Base-by-base conservation (phyloP, 2,113 vertebrate genomes). In the Reinhardtius hippoglossoides region DNA sequence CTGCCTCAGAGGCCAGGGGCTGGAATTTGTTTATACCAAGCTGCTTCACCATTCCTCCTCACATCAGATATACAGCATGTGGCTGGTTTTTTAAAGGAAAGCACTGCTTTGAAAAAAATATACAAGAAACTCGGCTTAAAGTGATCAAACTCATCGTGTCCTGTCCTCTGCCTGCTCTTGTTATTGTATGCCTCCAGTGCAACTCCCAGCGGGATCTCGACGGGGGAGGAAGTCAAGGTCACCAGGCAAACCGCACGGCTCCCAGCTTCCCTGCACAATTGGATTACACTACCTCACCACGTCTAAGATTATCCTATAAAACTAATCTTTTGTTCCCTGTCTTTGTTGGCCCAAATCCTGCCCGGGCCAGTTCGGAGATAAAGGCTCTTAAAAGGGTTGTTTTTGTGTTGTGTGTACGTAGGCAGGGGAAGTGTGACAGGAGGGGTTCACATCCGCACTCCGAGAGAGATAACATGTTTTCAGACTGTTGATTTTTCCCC, bases 141-240 rank as follows among this genome's bases (percentile, higher is more conserved):
- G 64, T 27, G 52, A 70, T 67, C 26, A 20, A 62, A 64, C 50
- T 63, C 42, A 48, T 74, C 2, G 14, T 16, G 14, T 65, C 2
- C 0, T 61, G n/a, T 20, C 35, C 55, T 63, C 3, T 76, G 26
- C 23, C 20, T 71, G 37, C 18, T 12, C 6, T 60, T 82, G 60
- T 76, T 80, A 16, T 66, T 24, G 72, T 40, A 10, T 40, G n/a
- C 27, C 56, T 65, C n/a, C 44, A 18, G 50, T 76, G 42, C 27
- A 74, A 50, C 24, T 74, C 20, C 67, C 73, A 80, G 35, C 46
- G 63, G 59, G 72, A 76, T 76, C 62, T 84, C 31, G 50, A 56
- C 46, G 50, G 50, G 57, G 16, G 55, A 54, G 61, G 40, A 78
- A 84, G 73, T 87, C 89, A 89, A 90, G 90, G 90, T 91, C 89